Conservation (phyloP, 2,888 invertebrate genomes). For the Ligdia adustata region DNA sequence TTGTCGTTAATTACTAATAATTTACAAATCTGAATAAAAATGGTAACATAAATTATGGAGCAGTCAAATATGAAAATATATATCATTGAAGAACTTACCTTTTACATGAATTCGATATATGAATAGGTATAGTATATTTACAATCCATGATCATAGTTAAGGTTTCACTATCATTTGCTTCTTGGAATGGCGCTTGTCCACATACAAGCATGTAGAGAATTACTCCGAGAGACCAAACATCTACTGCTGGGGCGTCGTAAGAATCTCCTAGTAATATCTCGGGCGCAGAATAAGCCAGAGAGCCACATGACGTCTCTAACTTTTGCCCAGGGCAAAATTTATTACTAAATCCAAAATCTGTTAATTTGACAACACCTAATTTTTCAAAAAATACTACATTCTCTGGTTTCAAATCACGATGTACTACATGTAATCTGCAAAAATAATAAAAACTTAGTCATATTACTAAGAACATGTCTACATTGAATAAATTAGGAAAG, state of each 20-base stretch:
- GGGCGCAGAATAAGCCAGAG: constrained; percentile 99
- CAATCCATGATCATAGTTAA: constrained; percentile 99
- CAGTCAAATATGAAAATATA: constrained; percentile 9
- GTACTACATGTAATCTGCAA: constrained; percentile 86
- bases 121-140: constrained; percentile 95
- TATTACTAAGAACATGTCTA: too few relatives aligned
- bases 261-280: constrained; percentile 99
- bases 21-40: too few relatives aligned
- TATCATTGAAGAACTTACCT: constrained; percentile 72
- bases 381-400: constrained; percentile 99
- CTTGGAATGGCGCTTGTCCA: constrained; percentile 98
- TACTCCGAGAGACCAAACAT: constrained; percentile 99
- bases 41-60: constrained; percentile 21
- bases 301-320: constrained; percentile 98
- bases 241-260: constrained; percentile 99
- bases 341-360: constrained; percentile 99
- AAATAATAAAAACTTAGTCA: too few relatives aligned
- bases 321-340: constrained; percentile 98
- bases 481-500: too few relatives aligned
- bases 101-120: constrained; percentile 94
- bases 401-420: constrained; percentile 98
- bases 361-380: constrained; percentile 97
- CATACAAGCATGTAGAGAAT: constrained; percentile 99
- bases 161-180: constrained; percentile 99
- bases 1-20: too few relatives aligned